phyloP scores from a whole-genome alignment of 2,888 invertebrate genomes.

The Elysia crispata region DNA sequence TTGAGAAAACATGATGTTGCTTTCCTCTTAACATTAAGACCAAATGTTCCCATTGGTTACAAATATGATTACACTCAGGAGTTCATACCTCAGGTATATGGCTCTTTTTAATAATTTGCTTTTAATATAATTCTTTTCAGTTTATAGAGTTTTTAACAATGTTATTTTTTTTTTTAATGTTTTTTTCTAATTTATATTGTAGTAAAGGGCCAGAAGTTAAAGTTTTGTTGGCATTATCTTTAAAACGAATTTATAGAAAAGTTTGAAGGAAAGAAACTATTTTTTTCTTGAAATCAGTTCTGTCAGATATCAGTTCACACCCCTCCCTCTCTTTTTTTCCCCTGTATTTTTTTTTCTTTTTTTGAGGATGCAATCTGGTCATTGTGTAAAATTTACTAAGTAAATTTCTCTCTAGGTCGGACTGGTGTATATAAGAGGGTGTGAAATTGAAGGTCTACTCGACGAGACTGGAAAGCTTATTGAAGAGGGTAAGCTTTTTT shows the following conservation, averaged over 20 bases:
- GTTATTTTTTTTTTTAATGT: too few species aligned
- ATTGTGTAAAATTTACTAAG: too few species aligned
- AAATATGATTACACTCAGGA: conserved; percentile 80
- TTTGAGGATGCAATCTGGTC: too few species aligned
- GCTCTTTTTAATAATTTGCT: neutral
- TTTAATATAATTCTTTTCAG: neutral
- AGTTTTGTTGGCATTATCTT: too few species aligned
- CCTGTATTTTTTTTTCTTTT: too few species aligned
- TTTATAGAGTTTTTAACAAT: neutral
- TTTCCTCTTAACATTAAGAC: conserved; percentile 94
- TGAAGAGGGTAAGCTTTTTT: conserved; percentile 85
- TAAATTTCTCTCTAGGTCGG: conserved; percentile 85
- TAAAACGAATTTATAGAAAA: too few species aligned
- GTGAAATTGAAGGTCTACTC: conserved; percentile 98
- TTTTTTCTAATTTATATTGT: too few species aligned
- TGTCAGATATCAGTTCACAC: too few species aligned
- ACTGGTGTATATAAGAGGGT: conserved; percentile 93
- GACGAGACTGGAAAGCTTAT: conserved; percentile 94
- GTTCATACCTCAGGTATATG: conserved; percentile 90
- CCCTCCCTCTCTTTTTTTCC: too few species aligned
- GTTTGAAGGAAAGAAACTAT: too few species aligned
- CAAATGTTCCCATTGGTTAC: conserved; percentile 88
- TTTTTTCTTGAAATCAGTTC: too few species aligned
- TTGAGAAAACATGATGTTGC: conserved; percentile 98
- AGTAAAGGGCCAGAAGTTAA: too few species aligned